These are phyloP conservation scores for Notolepis coatsorum DNA, from an alignment of 2,797 vertebrate species.

Conservation along the genomic window DNA sequence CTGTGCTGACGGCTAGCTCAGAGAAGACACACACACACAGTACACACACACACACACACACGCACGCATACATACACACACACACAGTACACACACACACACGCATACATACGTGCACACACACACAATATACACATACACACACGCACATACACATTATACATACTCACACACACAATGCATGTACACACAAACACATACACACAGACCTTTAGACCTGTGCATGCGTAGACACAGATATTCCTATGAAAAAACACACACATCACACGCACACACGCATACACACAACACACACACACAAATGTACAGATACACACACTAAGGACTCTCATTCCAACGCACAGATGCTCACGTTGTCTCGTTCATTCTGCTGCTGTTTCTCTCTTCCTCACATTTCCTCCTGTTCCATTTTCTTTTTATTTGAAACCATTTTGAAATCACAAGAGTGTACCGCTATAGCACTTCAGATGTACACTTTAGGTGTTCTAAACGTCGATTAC, in stretches of 20 bases:
- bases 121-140: background rate
- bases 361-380: constrained; percentile 21
- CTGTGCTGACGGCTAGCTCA: constrained; percentile 79
- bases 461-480: background rate
- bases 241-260: constrained; percentile 35
- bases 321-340: constrained; percentile 13
- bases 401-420: constrained; percentile 31
- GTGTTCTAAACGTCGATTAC: constrained; percentile 46
- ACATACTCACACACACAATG: background rate
- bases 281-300: constrained; percentile 42
- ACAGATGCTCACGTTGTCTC: background rate
- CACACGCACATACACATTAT: background rate
- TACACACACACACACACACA: constrained; percentile 17
- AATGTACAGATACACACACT: constrained; percentile 38
- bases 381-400: constrained; percentile 26
- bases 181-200: constrained; percentile 13
- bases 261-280: constrained; percentile 59
- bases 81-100: background rate
- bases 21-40: constrained; percentile 61
- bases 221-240: constrained; percentile 75
- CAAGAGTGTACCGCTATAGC: constrained; percentile 16
- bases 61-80: background rate
- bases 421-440: constrained; percentile 39
- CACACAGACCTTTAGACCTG: constrained; percentile 67
- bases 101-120: background rate